Base-by-base conservation (phyloP, 2,797 vertebrate species). In the Neosilurus mollespiculum region DNA sequence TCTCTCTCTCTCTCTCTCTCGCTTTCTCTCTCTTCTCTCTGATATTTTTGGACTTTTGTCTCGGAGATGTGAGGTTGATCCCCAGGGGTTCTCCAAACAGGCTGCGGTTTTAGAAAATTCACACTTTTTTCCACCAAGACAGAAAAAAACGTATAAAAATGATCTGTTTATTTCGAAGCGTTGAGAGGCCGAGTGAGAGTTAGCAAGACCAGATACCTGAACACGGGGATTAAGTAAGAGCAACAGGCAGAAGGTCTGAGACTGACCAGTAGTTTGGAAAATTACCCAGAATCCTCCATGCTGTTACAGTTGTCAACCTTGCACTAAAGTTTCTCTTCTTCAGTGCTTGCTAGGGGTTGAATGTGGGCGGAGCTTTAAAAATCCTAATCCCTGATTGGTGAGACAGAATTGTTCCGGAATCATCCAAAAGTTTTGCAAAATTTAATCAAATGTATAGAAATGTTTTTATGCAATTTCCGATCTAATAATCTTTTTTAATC, bases 211-310 rank as follows among this genome's bases (percentile, higher is more conserved):
- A 15, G n/a, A 16, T 49, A 30, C n/a, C 10, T 26, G 26, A 73
- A 70, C n/a, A 70, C 20, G 5, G 10, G 18, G 7, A 16, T 66
- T 16, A 34, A 66, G 0, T 66, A 30, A 15, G 24, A 64, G 24
- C 12, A 2, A 26, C 16, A 26, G 8, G 11, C 43, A 24, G 69
- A 72, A 73, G 53, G 1, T 56, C 71, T 75, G 53, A 56, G 51
- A 56, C 15, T 18, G 30, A 30, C 34, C 20, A 4, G 5, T 6
- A 16, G 16, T 10, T 54, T 30, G 22, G 15, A 73, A 54, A 73
- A 77, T 77, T 59, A 61, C 73, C 56, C 56, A 59, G 73, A 59
- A 76, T 76, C 18, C 73, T 34, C 73, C 6, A 26, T 7, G 11
- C 12, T 72, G n/a, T 26, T 20, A 9, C 7, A n/a, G 5, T 22